Conservation (phyloP, 1,140 invertebrate genomes). For the Sarcophaga bullata region DNA sequence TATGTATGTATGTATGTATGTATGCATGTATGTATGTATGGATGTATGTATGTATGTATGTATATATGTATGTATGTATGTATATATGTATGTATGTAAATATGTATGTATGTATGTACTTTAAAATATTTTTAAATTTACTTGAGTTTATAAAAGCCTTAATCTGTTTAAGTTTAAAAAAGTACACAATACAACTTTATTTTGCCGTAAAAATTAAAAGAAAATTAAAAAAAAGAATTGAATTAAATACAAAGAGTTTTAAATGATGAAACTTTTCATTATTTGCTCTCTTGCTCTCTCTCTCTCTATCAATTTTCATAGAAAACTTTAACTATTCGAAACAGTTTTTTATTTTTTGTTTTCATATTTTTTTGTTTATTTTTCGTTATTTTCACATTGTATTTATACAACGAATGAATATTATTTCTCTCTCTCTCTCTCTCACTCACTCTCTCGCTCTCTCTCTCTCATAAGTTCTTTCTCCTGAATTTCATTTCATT, state of each 20-base stretch:
- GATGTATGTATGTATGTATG: no score
- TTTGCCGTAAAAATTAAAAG: neutral
- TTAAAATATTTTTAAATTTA: neutral
- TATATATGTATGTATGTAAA: no score
- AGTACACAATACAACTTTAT: neutral
- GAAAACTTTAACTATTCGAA: neutral
- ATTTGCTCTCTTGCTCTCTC: neutral
- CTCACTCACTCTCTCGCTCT: neutral
- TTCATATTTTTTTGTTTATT: neutral
- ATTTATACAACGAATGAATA: neutral
- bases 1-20: no score
- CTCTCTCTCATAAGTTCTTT: neutral
- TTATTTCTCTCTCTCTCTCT: slow-evolving; percentile 2
- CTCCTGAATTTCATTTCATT: neutral
- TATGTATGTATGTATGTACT: no score
- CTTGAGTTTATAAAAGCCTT: neutral
- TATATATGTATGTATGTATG: no score
- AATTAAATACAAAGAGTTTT: neutral
- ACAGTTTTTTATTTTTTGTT: neutral
- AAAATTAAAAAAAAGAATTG: neutral
- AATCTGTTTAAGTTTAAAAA: slow-evolving; percentile 9
- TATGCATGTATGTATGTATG: no score
- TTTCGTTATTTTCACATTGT: neutral
- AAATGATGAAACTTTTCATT: neutral
- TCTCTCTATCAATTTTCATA: neutral